These are phyloP conservation scores for Calephelis perditalis DNA, from an alignment of 2,888 invertebrate species.

Conservation along the genomic window DNA sequence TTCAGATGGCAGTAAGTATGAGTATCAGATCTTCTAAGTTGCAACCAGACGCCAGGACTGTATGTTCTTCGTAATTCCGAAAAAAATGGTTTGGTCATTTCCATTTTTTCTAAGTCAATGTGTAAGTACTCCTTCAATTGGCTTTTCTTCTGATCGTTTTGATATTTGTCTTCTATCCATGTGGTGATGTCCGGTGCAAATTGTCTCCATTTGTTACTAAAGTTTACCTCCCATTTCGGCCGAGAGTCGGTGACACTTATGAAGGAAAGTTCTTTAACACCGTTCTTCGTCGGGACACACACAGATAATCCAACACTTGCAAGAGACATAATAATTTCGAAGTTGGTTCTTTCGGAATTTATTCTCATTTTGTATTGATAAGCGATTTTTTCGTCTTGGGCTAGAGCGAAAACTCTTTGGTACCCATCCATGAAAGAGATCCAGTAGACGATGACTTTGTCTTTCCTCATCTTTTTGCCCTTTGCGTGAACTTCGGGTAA, in stretches of 20 bases:
- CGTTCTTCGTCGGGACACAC: conserved; percentile 59
- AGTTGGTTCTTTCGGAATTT: conserved; percentile 82
- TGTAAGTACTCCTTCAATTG: conserved; percentile 87
- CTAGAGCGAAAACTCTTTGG: conserved; percentile 85
- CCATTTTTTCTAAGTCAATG: conserved; percentile 90
- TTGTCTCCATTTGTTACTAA: conserved; percentile 88
- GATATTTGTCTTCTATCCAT: conserved; percentile 90
- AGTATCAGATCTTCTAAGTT: conserved; percentile 83
- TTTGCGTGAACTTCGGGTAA: conserved; percentile 65
- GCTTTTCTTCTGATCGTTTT: conserved; percentile 82
- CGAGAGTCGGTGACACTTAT: conserved; percentile 82
- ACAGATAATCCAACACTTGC: conserved; percentile 83
- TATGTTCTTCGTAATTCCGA: conserved; percentile 86
- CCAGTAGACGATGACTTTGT: conserved; percentile 89
- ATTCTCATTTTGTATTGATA: conserved; percentile 77
- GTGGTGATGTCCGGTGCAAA: conserved; percentile 86
- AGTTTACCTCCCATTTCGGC: conserved; percentile 89
- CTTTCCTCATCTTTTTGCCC: conserved; percentile 82
- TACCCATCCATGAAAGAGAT: conserved; percentile 86
- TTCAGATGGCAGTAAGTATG: conserved; percentile 82
- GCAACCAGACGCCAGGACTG: conserved; percentile 85
- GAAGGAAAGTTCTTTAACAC: conserved; percentile 82
- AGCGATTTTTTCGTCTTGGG: conserved; percentile 86
- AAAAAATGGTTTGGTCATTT: conserved; percentile 91
- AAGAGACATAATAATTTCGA: conserved; percentile 83